Percentiles rank a stretch among this genome's conserved stretches.
Evolutionary conservation across 2,888 invertebrate species (phyloP).

Genomic region (Sipunculus nudus): DNA sequence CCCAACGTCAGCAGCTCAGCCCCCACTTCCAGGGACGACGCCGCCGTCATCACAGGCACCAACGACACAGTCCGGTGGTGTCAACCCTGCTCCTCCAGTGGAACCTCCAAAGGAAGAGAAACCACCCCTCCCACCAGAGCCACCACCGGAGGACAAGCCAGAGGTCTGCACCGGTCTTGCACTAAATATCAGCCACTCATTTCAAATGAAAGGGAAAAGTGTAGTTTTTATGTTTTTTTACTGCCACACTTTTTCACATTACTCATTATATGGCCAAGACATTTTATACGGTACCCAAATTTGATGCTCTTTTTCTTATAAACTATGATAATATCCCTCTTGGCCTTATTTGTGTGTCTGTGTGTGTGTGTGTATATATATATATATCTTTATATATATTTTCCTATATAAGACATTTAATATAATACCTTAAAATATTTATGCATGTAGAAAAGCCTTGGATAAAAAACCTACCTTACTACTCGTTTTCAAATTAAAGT

Average conservation of each 20-base stretch:
- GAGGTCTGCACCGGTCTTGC: not conserved
- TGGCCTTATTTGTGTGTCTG: too few relatives aligned
- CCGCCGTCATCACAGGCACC: slow-evolving; percentile 29
- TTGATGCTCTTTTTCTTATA: not conserved
- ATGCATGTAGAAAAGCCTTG: too few relatives aligned
- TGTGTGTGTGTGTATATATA: too few relatives aligned
- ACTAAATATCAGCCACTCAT: not conserved
- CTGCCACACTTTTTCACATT: too few relatives aligned
- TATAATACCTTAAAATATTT: too few relatives aligned
- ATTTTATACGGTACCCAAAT: too few relatives aligned
- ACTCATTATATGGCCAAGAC: too few relatives aligned
- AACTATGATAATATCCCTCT: not conserved
- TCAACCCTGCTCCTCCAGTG: slow-evolving; percentile 48
- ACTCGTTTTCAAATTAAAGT: too few relatives aligned
- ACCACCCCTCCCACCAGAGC: slow-evolving; percentile 59
- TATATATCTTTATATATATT: too few relatives aligned
- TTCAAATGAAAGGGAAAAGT: slow-evolving; percentile 10
- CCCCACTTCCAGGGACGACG: slow-evolving; percentile 24
- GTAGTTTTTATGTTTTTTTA: too few relatives aligned
- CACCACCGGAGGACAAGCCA: slow-evolving; percentile 48
- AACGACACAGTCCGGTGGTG: slow-evolving; percentile 11
- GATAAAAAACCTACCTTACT: too few relatives aligned
- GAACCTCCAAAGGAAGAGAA: slow-evolving; percentile 51
- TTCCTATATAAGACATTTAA: too few relatives aligned
- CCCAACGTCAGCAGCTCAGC: not conserved